These are phyloP conservation scores for Philhelius pedissequus DNA, from an alignment of 2,888 invertebrate species.

Conservation along the genomic window DNA sequence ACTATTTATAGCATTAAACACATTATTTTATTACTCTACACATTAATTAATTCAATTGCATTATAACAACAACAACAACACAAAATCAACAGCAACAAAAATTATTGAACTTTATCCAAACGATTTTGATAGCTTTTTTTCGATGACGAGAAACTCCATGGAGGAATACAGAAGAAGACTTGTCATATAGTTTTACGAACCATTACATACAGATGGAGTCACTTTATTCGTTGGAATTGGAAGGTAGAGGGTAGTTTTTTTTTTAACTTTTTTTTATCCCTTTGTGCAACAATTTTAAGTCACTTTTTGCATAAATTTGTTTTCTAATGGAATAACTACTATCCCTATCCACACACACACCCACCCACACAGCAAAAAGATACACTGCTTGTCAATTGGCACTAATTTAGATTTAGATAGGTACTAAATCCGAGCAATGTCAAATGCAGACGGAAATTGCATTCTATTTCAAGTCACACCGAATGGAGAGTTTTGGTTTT, in stretches of 20 bases:
- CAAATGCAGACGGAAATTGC: constrained; percentile 51
- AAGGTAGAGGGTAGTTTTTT: not conserved
- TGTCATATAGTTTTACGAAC: constrained; percentile 37
- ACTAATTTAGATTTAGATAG: constrained; percentile 51
- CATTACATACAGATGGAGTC: constrained; percentile 49
- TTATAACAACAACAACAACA: constrained; percentile 10
- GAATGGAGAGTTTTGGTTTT: constrained; percentile 30
- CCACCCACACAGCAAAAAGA: constrained; percentile 5
- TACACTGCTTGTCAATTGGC: constrained; percentile 46
- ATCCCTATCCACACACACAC: constrained; percentile 21
- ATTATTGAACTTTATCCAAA: constrained; percentile 1
- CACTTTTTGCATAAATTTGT: constrained; percentile 50
- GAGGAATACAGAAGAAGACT: constrained; percentile 6
- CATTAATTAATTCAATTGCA: not conserved
- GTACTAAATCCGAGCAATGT: constrained; percentile 29
- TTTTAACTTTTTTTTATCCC: not conserved
- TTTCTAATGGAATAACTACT: constrained; percentile 32
- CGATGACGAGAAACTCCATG: constrained; percentile 11
- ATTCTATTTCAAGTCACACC: constrained; percentile 43
- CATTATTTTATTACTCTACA: constrained; percentile 3
- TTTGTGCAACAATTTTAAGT: constrained; percentile 60
- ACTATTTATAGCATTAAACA: not conserved
- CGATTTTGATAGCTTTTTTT: not conserved
- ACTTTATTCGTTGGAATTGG: not conserved
- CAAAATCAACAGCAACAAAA: constrained; percentile 11